Base-by-base conservation (phyloP, 1,140 invertebrate species). In the Papilio polytes region DNA sequence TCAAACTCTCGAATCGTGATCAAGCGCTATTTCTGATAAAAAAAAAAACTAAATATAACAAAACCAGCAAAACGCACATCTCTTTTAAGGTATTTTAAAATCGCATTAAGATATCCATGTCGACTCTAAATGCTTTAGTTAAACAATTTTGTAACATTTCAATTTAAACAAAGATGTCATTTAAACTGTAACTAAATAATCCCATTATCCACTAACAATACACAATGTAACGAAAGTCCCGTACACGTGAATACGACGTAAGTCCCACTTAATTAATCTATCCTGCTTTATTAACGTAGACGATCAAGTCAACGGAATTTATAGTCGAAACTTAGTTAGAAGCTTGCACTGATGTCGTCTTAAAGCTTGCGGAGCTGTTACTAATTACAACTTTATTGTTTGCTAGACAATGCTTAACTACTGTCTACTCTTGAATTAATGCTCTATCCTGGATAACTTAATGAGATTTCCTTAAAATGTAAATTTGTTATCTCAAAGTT, bases 311-410 rank as follows among this genome's bases (percentile, higher is more conserved):
- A 82, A 78, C 63, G 78, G 77, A 70, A 86, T 84, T 83, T 83
- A 86, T 84, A 72, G 83, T 80, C 72, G 72, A 59, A 78, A 63
- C 77, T 78, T 82, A 81, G 77, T 76, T 78, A 56, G 80, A 66
- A 76, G 56, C 44, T 70, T 74, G 76, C 31, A 41, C 10, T 80
- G 78, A 77, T 78, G 51, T 80, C 59, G 78, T 63, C 74, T 70
- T 80, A 79, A 79, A 80, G 66, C 51, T 74, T 72, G 66, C 63
- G 82, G 63, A 82, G 78, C 81, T 83, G 74, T 56, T 74, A 81
- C 82, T 86, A 87, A 87, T 86, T 89, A 88, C 85, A 88, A 86
- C 70, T 86, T 87, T 88, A 88, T 87, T 87, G 87, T 86, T 70
- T 81, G 81, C 78, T 80, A 63, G 76, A 78, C 74, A 70, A 83